Percentiles rank a stretch among this genome's conserved stretches.
phyloP scores from a whole-genome alignment of 2,888 invertebrate genomes.

The Camptogramma bilineatum region DNA sequence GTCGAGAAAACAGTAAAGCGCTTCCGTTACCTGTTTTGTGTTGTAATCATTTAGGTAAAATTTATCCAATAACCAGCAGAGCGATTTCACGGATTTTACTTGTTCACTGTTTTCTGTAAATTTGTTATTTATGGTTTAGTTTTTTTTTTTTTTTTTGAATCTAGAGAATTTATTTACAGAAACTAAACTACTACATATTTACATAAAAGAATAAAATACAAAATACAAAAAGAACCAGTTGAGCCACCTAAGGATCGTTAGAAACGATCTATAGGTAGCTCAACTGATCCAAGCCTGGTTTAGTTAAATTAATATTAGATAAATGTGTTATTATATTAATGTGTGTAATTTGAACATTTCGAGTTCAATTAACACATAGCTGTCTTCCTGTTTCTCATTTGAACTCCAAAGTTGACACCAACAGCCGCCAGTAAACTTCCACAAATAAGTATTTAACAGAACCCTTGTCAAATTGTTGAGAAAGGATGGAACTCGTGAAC shows the following conservation, averaged over 20 bases:
- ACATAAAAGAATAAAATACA: too few species aligned
- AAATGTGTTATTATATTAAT: not conserved
- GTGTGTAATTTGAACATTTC: conserved; percentile 24
- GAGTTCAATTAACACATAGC: conserved; percentile 37
- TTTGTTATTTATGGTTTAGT: too few species aligned
- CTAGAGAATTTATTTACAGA: too few species aligned
- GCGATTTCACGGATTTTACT: conserved; percentile 35
- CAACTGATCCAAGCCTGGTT: too few species aligned
- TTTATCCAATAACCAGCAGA: conserved; percentile 38
- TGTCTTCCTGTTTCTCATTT: conserved; percentile 41
- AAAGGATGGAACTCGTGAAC: conserved; percentile 59
- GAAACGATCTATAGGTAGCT: too few species aligned
- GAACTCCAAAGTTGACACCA: conserved; percentile 44
- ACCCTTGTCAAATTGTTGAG: conserved; percentile 69
- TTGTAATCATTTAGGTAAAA: conserved; percentile 37
- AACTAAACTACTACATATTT: too few species aligned
- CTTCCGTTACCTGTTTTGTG: conserved; percentile 36
- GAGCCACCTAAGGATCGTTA: too few species aligned
- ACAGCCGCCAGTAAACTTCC: conserved; percentile 48
- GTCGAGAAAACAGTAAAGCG: conserved; percentile 42
- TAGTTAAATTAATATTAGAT: not conserved
- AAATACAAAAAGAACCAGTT: too few species aligned
- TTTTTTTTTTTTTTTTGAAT: too few species aligned
- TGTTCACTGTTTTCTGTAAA: conserved; percentile 23
- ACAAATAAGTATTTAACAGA: conserved; percentile 56